phyloP scores from a whole-genome alignment of 2,113 vertebrate species.

The Micronisus gabar region DNA sequence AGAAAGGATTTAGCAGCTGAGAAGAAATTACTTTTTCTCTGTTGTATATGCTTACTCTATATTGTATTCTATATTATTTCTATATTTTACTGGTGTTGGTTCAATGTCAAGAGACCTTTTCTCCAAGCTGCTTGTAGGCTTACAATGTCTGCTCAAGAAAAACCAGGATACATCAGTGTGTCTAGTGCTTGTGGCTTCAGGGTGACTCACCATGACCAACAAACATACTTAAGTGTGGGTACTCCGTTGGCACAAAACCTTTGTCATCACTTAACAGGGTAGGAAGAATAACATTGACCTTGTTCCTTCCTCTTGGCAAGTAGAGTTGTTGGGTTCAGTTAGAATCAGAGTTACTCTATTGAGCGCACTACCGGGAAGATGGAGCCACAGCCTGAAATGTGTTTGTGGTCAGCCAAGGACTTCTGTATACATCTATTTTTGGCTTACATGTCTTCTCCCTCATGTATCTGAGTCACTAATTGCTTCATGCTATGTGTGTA shows the following conservation, averaged over 20 bases:
- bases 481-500: background rate
- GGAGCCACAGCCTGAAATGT: background rate
- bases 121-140: background rate
- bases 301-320: background rate
- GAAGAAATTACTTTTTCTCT: background rate
- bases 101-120: background rate
- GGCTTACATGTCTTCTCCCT: background rate
- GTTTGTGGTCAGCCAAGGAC: background rate
- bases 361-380: background rate
- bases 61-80: background rate
- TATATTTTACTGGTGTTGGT: background rate
- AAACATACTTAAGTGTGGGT: background rate
- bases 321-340: background rate
- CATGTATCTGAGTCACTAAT: background rate
- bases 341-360: background rate
- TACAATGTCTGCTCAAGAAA: background rate
- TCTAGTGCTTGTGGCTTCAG: slow-evolving; percentile 7
- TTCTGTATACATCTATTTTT: background rate
- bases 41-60: background rate
- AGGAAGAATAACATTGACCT: background rate
- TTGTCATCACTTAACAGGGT: background rate
- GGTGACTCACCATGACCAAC: slow-evolving; percentile 6
- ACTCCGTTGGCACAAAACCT: background rate
- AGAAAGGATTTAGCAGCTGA: background rate
- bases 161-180: background rate